A percentile compares a stretch with the other conserved stretches of the same genome.
Evolutionary conservation across 2,113 vertebrate genomes (phyloP).

Genomic region (Lepus timidus): DNA sequence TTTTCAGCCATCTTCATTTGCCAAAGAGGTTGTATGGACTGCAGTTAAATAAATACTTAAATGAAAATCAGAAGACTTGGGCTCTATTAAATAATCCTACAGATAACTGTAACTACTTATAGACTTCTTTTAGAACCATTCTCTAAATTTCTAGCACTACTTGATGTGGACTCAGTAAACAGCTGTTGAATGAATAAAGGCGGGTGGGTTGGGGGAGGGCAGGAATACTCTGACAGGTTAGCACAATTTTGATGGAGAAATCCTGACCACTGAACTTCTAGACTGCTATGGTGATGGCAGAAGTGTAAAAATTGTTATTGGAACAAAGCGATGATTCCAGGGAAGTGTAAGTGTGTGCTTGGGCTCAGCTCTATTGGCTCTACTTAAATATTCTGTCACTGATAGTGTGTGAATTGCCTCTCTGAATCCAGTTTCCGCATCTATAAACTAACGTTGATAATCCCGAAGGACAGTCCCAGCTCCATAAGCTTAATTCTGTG

Average conservation of each 20-base stretch:
- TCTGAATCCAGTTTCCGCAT: not conserved
- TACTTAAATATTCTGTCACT: not conserved
- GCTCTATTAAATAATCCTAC: not conserved
- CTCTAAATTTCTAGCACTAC: not conserved
- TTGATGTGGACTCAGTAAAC: not conserved
- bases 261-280: not conserved
- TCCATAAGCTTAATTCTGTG: not conserved
- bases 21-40: not conserved
- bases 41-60: conserved; percentile 14
- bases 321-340: not conserved
- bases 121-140: conserved; percentile 2
- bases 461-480: not conserved
- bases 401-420: not conserved
- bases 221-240: not conserved
- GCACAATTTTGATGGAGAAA: not conserved
- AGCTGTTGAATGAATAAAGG: not conserved
- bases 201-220: no score
- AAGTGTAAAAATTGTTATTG: not conserved
- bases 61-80: not conserved
- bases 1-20: not conserved
- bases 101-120: not conserved
- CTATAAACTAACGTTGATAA: not conserved
- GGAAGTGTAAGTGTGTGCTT: not conserved
- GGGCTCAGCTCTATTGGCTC: not conserved
- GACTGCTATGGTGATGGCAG: not conserved